Base-by-base conservation (phyloP, 2,888 invertebrate genomes). In the Catonia carolina region DNA sequence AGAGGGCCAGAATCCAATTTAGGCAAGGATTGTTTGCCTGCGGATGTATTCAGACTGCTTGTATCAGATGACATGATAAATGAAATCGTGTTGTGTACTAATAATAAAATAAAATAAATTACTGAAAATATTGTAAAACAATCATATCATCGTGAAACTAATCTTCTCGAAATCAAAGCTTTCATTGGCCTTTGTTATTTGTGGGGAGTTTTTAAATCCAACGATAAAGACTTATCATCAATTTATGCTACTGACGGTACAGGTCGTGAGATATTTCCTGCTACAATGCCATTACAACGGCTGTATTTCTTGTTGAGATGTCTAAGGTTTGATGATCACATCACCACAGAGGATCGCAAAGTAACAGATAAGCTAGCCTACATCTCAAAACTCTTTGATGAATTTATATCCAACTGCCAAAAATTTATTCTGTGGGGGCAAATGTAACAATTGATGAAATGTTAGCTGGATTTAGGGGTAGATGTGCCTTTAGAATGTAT, bases 141-240 rank as follows among this genome's bases (percentile, higher is more conserved):
- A 3, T 4, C 37, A 14, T 37, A 37, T 37, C 37, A 37, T 2
- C 2, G 37, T 4, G 37, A 37, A 37, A 37, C 37, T 3, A 37
- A 37, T 37, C 37, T 37, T 37, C 14, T 37, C 14, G 37, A 37
- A 37, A 37, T 37, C 4, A 37, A 37, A 37, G 10, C 3, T 37
- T 37, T 37, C 37, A n/a, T 37, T 4, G 37, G 10, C 14, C 10
- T 37, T 37, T 37, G 33, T 33, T 33, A 33, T 37, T 5, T 3
- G 37, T 37, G 37, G 37, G 3, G 37, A 37, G 10, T 37, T 37
- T 37, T 37, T 37, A 37, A 37, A 37, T 37, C 37, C 37, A 37
- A 15, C n/a, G 15, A 37, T 37, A 15, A 37, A 37, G 10, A 8
- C 15, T 3, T 37, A 37, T 37, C 37, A 37, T 37, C 3, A 37